Conservation (phyloP, 2,113 vertebrate genomes). For the Gopherus evgoodei region DNA sequence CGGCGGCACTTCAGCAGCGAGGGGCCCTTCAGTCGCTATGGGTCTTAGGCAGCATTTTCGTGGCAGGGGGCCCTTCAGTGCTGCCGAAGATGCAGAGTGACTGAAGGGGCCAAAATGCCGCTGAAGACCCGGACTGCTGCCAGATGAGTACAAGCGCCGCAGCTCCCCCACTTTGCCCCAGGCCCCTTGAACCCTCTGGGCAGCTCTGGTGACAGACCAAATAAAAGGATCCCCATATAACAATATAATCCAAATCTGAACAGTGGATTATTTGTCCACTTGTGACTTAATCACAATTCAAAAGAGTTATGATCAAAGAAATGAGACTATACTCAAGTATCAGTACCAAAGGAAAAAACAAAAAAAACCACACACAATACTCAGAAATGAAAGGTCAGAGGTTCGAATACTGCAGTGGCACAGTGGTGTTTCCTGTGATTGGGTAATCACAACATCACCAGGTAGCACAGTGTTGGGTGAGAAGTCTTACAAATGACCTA, state of each 20-base stretch:
- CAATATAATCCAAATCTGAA: slow-evolving; percentile 27
- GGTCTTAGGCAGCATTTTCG: too few species aligned
- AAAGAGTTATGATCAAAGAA: not conserved
- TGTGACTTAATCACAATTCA: slow-evolving; percentile 36
- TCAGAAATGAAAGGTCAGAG: not conserved
- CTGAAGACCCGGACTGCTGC: too few species aligned
- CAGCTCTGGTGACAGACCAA: not conserved
- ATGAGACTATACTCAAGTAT: not conserved
- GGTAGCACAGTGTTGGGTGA: not conserved
- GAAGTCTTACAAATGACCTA: not conserved
- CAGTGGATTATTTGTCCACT: slow-evolving; percentile 34
- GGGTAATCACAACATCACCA: not conserved
- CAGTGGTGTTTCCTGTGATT: not conserved
- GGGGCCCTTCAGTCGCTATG: too few species aligned
- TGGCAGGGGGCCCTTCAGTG: too few species aligned
- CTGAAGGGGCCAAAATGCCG: too few species aligned
- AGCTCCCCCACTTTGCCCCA: too few species aligned
- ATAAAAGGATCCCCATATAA: slow-evolving; percentile 15
- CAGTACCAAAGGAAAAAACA: not conserved
- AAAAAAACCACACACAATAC: not conserved
- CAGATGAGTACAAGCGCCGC: too few species aligned
- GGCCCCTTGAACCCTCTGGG: too few species aligned
- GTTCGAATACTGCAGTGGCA: not conserved
- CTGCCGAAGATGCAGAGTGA: too few species aligned
- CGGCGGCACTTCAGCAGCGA: too few species aligned